These are phyloP conservation scores for Bombycilla garrulus DNA, from an alignment of 2,113 vertebrate species.

Conservation along the genomic window DNA sequence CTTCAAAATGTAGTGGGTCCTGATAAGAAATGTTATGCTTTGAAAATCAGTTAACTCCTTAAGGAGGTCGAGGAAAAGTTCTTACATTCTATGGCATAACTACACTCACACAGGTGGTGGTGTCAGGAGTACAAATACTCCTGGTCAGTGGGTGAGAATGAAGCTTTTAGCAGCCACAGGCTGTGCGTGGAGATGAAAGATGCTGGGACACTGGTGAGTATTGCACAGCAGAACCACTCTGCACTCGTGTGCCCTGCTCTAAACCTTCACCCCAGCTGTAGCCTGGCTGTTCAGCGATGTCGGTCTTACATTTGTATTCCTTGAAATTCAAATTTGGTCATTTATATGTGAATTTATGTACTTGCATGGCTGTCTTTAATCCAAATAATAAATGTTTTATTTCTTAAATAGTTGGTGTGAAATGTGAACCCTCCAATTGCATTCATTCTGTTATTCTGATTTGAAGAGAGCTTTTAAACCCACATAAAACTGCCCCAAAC, in stretches of 20 bases:
- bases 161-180: neutral
- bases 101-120: neutral
- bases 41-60: neutral
- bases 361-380: neutral
- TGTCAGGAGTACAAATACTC: neutral
- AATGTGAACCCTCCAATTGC: neutral
- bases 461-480: neutral
- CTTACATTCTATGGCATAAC: neutral
- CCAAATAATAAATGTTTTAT: neutral
- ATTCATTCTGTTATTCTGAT: neutral
- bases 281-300: neutral
- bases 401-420: neutral
- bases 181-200: neutral
- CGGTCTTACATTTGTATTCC: neutral
- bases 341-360: neutral
- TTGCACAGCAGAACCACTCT: neutral
- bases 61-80: neutral
- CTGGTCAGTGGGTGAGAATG: neutral
- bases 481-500: neutral
- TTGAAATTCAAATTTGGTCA: neutral
- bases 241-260: fast-evolving
- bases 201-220: neutral
- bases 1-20: neutral
- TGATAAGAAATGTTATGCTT: neutral
- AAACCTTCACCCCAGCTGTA: neutral